Percentiles rank a stretch among this genome's conserved stretches.
These are phyloP conservation scores for Falco biarmicus DNA, from an alignment of 2,797 vertebrate species.

Conservation along the genomic window DNA sequence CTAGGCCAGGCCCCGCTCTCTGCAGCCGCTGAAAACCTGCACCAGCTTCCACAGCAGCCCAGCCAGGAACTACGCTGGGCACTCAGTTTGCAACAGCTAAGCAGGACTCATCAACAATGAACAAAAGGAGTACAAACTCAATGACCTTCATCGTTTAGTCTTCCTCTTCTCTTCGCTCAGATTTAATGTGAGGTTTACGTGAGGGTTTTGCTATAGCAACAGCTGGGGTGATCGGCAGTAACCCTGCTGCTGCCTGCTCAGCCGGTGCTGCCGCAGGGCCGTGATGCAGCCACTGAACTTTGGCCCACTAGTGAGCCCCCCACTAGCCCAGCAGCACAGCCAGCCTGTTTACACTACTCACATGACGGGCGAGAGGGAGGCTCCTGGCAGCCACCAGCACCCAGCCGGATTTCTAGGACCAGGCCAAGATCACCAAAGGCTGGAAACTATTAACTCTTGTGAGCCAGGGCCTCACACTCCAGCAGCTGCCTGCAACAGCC, in stretches of 20 bases:
- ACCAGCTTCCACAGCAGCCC: neutral
- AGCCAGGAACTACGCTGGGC: neutral
- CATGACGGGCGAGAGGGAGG: slow-evolving; percentile 66
- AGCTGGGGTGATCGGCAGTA: slow-evolving; percentile 79
- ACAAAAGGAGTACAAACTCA: neutral
- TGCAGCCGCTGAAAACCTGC: neutral
- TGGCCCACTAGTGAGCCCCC: slow-evolving; percentile 81
- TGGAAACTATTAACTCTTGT: neutral
- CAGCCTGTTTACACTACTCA: slow-evolving; percentile 84
- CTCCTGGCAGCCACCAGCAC: slow-evolving; percentile 69
- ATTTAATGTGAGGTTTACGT: neutral
- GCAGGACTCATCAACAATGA: neutral
- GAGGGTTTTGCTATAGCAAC: slow-evolving; percentile 79
- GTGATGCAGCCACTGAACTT: slow-evolving; percentile 81
- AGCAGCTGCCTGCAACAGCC: neutral
- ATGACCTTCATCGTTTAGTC: neutral
- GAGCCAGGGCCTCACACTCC: neutral
- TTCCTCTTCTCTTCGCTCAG: neutral
- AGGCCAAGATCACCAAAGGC: slow-evolving; percentile 55
- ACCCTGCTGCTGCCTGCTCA: slow-evolving; percentile 64
- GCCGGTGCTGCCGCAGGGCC: slow-evolving; percentile 76
- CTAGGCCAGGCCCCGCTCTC: neutral
- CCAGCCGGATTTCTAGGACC: slow-evolving; percentile 63
- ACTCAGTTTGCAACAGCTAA: neutral
- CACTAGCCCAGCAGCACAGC: slow-evolving; percentile 34